Evolutionary conservation across 1,140 invertebrate genomes (phyloP).

Genomic region (Magallana gigas): DNA sequence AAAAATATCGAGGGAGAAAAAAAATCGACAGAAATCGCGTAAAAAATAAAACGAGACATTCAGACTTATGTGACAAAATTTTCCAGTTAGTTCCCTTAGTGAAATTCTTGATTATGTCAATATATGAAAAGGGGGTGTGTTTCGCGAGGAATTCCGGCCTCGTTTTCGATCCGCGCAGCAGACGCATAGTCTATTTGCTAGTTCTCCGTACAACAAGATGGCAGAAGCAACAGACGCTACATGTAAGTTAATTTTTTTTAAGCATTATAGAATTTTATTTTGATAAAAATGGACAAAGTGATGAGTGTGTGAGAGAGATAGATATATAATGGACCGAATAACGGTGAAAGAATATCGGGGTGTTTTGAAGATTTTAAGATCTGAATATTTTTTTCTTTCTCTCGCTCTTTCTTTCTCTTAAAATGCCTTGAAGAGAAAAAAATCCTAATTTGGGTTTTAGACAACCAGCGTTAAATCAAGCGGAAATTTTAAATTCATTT

Average conservation of each 20-base stretch:
- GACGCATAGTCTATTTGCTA: slow-evolving; percentile 50
- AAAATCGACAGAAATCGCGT: too few species aligned
- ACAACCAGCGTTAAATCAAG: background rate
- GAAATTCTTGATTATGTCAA: slow-evolving; percentile 14
- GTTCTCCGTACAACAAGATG: slow-evolving; percentile 50
- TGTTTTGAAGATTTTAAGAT: background rate
- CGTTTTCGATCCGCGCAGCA: slow-evolving; percentile 51
- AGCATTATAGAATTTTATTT: background rate
- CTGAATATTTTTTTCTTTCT: background rate
- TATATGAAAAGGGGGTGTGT: slow-evolving; percentile 46
- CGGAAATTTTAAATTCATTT: background rate
- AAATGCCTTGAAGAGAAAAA: background rate
- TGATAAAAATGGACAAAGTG: background rate
- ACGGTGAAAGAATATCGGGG: background rate
- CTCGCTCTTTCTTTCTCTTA: background rate
- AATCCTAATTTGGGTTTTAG: background rate
- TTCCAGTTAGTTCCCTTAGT: slow-evolving; percentile 40
- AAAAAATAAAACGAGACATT: too few species aligned
- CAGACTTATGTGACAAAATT: too few species aligned
- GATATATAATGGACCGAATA: background rate
- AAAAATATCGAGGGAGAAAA: too few species aligned
- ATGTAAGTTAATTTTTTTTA: slow-evolving; percentile 51
- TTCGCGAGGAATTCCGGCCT: slow-evolving; percentile 54
- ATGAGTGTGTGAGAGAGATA: background rate
- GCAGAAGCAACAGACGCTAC: slow-evolving; percentile 54